Evolutionary conservation across 2,797 vertebrate genomes (phyloP).

Genomic region (Eidolon dupreanum): DNA sequence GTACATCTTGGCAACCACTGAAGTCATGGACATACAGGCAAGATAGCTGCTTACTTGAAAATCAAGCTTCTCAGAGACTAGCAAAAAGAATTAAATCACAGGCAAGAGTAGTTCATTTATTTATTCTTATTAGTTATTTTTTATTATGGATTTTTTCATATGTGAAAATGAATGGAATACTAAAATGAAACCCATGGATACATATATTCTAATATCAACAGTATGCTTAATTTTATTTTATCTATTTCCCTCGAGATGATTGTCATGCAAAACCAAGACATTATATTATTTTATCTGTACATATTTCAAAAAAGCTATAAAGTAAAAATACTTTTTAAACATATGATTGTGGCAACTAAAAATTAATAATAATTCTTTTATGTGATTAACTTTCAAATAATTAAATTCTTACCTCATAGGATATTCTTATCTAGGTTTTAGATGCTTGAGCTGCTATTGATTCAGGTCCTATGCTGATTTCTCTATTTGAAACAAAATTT

Average conservation of each 20-base stretch:
- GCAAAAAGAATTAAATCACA: not conserved
- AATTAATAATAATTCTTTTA: not conserved
- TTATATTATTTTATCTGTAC: not conserved
- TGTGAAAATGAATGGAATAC: not conserved
- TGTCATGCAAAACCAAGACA: not conserved
- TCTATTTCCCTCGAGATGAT: not conserved
- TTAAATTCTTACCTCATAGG: not conserved
- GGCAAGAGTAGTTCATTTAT: not conserved
- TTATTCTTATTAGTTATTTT: not conserved
- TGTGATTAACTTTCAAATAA: not conserved
- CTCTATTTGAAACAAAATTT: not conserved
- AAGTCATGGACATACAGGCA: not conserved
- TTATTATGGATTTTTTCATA: not conserved
- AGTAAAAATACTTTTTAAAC: not conserved
- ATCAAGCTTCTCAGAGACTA: not conserved
- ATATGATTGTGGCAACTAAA: not conserved
- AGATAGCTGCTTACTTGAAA: not conserved
- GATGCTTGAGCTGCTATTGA: not conserved
- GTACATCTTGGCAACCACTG: not conserved
- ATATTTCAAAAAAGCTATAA: not conserved
- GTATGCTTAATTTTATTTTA: not conserved
- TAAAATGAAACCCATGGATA: not conserved
- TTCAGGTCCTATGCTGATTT: not conserved
- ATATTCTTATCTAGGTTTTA: not conserved
- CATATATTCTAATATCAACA: not conserved